Evolutionary conservation across 1,140 invertebrate species (phyloP), one percentile per base, ranked within the genome.

Genomic region (Pseudomyrmex dendroicus): DNA sequence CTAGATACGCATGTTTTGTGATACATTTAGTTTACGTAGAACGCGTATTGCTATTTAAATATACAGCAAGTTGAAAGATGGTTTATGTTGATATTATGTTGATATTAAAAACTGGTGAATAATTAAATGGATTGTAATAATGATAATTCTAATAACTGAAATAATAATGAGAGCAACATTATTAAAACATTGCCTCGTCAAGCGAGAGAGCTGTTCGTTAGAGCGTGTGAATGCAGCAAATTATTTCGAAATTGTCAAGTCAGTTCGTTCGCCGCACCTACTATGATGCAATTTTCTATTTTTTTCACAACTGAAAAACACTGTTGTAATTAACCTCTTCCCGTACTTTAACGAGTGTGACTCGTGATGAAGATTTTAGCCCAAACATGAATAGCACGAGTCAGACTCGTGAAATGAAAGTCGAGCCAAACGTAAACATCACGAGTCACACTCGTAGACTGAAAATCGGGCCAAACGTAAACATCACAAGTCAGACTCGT

Each of bases 1-100:
- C 20, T 25, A 25, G 46, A 44, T 25, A 72, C 5, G 22, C n/a
- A 80, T 10, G 35, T n/a, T n/a, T 66, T 35, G 64, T 61, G 35
- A 35, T 48, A 20, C 50, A 61, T 80, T 59, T 50, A 61, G 44
- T 80, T 70, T 72, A 35, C 48, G 54, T 48, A 48, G 15, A 4
- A 15, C 25, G 44, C 76, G 2, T 44, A 17, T 59, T 20, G 13
- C 4, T 66, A 68, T 59, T 70, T 72, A 22, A 70, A 22, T 35
- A 52, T 25, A 44, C 15, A 59, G 35, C 22, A 35, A 15, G 20
- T 35, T 15, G 17, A 4, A 20, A n/a, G 59, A 61, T 68, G 12
- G 22, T 67, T 59, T 59, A 20, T 17, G 15, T 44, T 59, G 17
- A 48, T 35, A 44, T 59, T 4, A 48, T 25, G 17, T n/a, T n/a